These are phyloP conservation scores for Cervus canadensis DNA, from an alignment of 2,113 vertebrate genomes.

Conservation along the genomic window DNA sequence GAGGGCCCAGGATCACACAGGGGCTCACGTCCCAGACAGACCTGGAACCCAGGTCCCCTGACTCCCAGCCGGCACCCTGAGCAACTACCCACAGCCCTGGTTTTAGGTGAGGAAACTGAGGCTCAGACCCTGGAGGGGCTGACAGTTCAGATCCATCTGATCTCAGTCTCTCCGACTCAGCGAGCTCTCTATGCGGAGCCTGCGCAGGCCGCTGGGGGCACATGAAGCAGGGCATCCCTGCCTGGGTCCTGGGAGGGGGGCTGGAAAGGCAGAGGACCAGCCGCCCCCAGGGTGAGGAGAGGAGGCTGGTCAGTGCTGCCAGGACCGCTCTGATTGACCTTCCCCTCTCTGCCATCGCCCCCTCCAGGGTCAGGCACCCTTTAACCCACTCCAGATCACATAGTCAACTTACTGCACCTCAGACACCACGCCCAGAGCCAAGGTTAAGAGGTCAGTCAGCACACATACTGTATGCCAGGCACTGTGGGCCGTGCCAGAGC, in stretches of 20 bases:
- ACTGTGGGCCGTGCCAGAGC: accelerated
- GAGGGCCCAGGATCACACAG: not conserved
- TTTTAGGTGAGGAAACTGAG: not conserved
- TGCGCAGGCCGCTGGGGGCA: accelerated
- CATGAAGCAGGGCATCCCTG: accelerated
- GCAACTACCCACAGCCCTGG: not conserved
- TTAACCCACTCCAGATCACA: too few relatives aligned
- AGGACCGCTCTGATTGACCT: not conserved
- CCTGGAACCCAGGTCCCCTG: not conserved
- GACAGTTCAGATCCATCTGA: not conserved
- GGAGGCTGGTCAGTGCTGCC: not conserved
- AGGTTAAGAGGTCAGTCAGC: not conserved
- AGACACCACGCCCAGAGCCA: not conserved
- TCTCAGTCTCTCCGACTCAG: accelerated
- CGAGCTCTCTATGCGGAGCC: not conserved
- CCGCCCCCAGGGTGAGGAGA: not conserved
- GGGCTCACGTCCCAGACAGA: too few relatives aligned
- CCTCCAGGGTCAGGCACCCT: not conserved
- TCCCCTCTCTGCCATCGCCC: accelerated
- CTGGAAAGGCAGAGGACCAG: not conserved
- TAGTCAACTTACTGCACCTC: not conserved
- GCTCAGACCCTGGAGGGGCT: not conserved
- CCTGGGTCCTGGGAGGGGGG: not conserved
- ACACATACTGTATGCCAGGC: not conserved
- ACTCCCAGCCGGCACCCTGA: not conserved